Conservation (phyloP, 1,140 invertebrate species). For the Alviniconcha marisindica region DNA sequence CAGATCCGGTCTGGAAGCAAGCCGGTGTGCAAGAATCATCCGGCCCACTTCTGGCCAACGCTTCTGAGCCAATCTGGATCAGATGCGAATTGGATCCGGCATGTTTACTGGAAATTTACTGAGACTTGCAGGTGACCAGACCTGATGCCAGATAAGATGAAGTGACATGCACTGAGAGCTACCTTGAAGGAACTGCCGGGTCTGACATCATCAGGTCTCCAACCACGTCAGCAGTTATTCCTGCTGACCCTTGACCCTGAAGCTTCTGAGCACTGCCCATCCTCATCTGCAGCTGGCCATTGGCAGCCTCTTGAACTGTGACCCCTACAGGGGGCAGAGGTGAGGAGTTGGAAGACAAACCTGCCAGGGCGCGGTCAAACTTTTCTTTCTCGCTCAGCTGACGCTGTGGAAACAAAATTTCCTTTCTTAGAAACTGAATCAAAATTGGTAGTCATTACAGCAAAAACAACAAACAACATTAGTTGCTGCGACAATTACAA, state of each 20-base stretch:
- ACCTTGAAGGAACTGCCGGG: no score
- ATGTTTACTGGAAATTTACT: no score
- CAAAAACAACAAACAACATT: background rate
- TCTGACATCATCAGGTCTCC: constrained; percentile 40
- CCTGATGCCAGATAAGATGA: no score
- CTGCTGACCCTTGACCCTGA: constrained; percentile 25
- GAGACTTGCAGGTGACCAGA: no score
- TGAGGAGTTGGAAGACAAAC: background rate
- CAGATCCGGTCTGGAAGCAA: no score
- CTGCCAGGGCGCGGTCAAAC: constrained; percentile 18
- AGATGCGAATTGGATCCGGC: no score
- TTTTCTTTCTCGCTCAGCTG: constrained; percentile 13
- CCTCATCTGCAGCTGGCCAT: background rate
- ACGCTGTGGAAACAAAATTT: background rate
- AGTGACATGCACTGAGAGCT: no score
- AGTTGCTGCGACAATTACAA: background rate
- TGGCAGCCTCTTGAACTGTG: background rate
- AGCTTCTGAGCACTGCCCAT: background rate
- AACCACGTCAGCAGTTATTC: constrained; percentile 43
- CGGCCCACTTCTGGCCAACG: no score
- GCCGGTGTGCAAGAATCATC: no score
- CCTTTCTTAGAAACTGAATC: background rate
- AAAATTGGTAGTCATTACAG: background rate
- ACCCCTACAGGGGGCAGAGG: background rate
- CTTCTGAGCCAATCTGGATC: no score